Evolutionary conservation across 2,797 vertebrate genomes (phyloP), one percentile per base, ranked within the genome.

Genomic region (Cryptoblepharus egeriae): DNA sequence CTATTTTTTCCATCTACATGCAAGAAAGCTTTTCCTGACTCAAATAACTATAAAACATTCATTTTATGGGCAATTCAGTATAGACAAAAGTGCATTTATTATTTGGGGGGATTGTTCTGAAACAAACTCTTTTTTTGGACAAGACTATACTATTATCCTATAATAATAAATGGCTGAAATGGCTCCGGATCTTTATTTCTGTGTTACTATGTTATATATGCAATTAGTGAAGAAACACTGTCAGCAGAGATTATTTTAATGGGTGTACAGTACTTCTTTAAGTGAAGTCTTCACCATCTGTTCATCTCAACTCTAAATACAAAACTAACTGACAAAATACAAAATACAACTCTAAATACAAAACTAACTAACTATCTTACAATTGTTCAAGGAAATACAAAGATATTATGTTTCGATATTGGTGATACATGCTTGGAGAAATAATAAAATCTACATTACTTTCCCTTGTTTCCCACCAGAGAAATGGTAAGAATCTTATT

Each of bases 261-360:
- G 93, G 94, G 93, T 92, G 92, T 95, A 96, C 93, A 95, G 93
- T 95, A 94, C 88, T 92, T 93, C 93, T 96, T 95, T 95, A 95
- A 95, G 94, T 92, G 67, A 92, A 92, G 82, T 93, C 95, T 94
- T 93, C 77, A 42, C 96, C 95, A 96, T 96, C 96, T 96, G 95
- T 94, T 96, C 94, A 89, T 95, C 92, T 90, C 93, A 95, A 95
- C 96, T 96, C 95, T 94, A 94, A 95, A 95, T 95, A 95, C 93
- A 95, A 92, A 95, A 72, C 91, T 89, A 94, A 94, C 94, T 90
- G n/a, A n/a, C n/a, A n/a, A n/a, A n/a, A n/a, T n/a, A n/a, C n/a
- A n/a, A n/a, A n/a, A n/a, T n/a, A n/a, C 93, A 95, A 95, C 96
- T 96, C 95, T 94, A 94, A 95, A 95, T 95, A 95, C 93, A 95